Percentiles rank a stretch among this genome's conserved stretches.
Conservation (phyloP, 2,797 vertebrate genomes). For the Argya squamiceps region DNA sequence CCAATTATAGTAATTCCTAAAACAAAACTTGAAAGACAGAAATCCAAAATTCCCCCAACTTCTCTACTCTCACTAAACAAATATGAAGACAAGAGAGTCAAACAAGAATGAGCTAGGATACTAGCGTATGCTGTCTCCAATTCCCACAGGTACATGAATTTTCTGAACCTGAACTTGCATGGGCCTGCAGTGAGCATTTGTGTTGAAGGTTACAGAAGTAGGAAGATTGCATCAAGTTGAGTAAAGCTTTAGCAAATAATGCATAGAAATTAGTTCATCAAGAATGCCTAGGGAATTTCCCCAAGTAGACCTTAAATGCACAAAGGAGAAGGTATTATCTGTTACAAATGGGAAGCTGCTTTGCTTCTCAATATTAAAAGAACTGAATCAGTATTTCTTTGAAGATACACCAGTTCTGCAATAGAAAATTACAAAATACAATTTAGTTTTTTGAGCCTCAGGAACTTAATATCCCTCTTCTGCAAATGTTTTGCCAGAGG, state of each 20-base stretch:
- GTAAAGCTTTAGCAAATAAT: not conserved
- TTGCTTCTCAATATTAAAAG: not conserved
- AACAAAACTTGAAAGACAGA: not conserved
- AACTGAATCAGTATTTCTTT: not conserved
- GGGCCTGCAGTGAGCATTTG: not conserved
- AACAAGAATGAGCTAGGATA: not conserved
- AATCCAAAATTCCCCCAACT: accelerated
- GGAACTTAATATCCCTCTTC: not conserved
- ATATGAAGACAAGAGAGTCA: not conserved
- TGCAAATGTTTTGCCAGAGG: not conserved
- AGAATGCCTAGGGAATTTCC: conserved; percentile 1
- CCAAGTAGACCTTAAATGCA: not conserved
- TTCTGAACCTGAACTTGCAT: not conserved
- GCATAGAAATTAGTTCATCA: not conserved
- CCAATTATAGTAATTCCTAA: not conserved
- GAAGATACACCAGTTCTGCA: not conserved
- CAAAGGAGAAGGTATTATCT: not conserved
- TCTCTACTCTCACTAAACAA: not conserved
- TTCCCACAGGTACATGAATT: not conserved
- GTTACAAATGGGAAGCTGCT: not conserved
- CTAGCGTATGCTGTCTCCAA: not conserved
- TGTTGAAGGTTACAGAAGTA: not conserved
- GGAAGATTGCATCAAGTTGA: not conserved
- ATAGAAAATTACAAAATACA: not conserved
- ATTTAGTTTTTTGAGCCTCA: not conserved